These are phyloP conservation scores for Epinephelus coioides DNA, from an alignment of 2,797 vertebrate genomes.

Conservation along the genomic window DNA sequence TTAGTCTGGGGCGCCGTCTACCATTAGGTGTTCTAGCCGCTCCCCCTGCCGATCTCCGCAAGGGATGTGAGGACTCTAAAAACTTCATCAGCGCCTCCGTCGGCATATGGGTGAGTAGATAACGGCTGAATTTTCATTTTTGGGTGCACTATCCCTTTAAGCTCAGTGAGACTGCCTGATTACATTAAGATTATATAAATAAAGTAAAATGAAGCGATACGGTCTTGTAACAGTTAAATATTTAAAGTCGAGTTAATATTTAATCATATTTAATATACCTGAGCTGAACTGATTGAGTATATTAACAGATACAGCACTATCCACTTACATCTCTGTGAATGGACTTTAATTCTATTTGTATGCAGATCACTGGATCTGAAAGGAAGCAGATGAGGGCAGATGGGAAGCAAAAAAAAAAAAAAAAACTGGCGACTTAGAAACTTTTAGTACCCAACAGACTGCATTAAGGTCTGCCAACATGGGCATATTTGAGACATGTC, in stretches of 20 bases:
- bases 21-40: no score
- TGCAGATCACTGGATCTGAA: constrained; percentile 14
- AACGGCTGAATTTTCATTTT: no score
- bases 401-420: constrained; percentile 13
- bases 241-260: background rate
- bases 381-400: constrained; percentile 30
- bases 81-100: no score
- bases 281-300: background rate
- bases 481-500: constrained; percentile 56
- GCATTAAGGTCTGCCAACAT: constrained; percentile 49
- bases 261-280: background rate
- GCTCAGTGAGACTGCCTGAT: no score
- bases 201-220: background rate
- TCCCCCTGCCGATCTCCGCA: no score
- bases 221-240: background rate
- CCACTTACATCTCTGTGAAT: background rate
- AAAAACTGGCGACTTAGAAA: constrained; percentile 32
- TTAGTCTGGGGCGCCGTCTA: no score
- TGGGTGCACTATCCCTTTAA: no score
- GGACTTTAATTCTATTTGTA: background rate
- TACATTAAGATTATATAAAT: no score
- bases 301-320: background rate
- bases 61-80: no score
- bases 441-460: constrained; percentile 49
- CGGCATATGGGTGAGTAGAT: no score